Base-by-base conservation (phyloP, 2,888 invertebrate species). In the Lycaena phlaeas region DNA sequence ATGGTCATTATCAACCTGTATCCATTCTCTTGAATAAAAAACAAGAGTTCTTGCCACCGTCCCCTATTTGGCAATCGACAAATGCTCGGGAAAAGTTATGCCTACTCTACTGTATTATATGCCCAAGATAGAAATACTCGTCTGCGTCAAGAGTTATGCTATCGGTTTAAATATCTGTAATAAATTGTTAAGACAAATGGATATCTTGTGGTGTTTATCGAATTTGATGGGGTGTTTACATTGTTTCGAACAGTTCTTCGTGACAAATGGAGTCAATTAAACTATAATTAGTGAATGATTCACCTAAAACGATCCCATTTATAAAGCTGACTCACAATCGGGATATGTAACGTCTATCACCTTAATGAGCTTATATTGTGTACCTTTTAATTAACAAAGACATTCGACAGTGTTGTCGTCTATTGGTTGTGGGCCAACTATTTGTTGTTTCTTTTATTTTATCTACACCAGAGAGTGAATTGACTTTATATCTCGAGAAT, bases 201-300 rank as follows among this genome's bases (percentile, higher is more conserved):
- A 34, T 34, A 11, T 7, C 18, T 12, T 9, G 1, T n/a, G 30
- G 15, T 30, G 14, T 30, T 30, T 10, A 30, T 30, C 30, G 10
- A 30, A 30, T 15, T 15, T 15, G 30, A 15, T 15, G 15, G 30
- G 30, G 30, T 22, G 34, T 34, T 34, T 34, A 34, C 18, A 34
- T 34, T 34, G 11, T 34, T 30, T 10, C 1, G 15, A 30, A 15
- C 30, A 5, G 30, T 30, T n/a, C 14, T 15, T 15, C 10, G 15
- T 2, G 15, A 25, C 14, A 29, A 11, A 31, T 18, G 15, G 17
- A 11, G 18, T 34, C 11, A 34, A 18, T 34, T 22, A 15, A 22
- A 25, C 12, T 29, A 42, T 31, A 30, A 30, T 14, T 36, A 41
- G 25, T 14, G 14, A 31, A 3, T 10, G 18, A 38, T 30, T 37